Evolutionary conservation across 2,797 vertebrate genomes (phyloP).

Genomic region (Rhynchotus rufescens): DNA sequence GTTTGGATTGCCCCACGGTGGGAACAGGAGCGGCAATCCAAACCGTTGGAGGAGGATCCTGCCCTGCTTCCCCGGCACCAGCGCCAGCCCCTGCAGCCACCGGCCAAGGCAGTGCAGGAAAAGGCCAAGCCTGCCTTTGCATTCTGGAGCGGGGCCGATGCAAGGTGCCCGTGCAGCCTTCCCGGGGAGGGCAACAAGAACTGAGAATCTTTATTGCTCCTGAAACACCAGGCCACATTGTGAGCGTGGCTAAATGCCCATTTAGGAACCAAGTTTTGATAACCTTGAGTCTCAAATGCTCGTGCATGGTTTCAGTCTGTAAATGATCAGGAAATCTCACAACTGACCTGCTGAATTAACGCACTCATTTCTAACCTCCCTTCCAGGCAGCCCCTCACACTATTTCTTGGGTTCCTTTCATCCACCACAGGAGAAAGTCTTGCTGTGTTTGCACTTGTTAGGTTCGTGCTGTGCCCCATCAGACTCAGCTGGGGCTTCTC

Average conservation of each 20-base stretch:
- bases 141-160: rapidly evolving
- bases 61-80: rapidly evolving
- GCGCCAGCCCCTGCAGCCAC: not conserved
- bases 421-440: not conserved
- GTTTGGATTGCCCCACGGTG: rapidly evolving
- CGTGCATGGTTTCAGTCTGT: not conserved
- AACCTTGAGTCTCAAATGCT: rapidly evolving
- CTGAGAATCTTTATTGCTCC: not conserved
- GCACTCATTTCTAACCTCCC: not conserved
- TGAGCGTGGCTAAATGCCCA: not conserved
- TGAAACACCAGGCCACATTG: not conserved
- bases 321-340: rapidly evolving
- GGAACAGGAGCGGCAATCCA: not conserved
- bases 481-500: not conserved
- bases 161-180: not conserved
- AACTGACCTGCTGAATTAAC: too few relatives aligned
- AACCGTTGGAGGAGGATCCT: not conserved
- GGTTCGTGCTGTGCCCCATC: rapidly evolving
- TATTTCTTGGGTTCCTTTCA: not conserved
- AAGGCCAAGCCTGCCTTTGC: not conserved
- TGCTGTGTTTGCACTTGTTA: rapidly evolving
- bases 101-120: rapidly evolving
- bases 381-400: not conserved
- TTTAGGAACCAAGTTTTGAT: not conserved
- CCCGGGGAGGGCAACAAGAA: not conserved